Evolutionary conservation across 2,113 vertebrate genomes (phyloP).

Genomic region (Mystacornis crossleyi): DNA sequence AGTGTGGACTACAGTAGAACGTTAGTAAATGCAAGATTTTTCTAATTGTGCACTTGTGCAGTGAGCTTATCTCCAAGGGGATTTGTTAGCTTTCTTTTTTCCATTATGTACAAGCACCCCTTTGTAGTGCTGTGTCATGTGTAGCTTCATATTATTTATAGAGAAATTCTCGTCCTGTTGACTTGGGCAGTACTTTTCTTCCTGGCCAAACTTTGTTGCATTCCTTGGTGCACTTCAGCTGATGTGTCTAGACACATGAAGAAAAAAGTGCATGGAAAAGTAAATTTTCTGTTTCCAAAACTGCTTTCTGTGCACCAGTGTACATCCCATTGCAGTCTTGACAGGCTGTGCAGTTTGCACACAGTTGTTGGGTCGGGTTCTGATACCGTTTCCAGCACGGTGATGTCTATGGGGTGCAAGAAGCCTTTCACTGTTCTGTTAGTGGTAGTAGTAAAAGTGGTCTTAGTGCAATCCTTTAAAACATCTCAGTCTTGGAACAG

Average conservation of each 20-base stretch:
- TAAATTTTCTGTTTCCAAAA: background rate
- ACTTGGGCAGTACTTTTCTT: background rate
- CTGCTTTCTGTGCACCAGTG: background rate
- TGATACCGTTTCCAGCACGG: background rate
- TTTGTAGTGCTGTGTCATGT: background rate
- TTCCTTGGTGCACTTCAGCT: background rate
- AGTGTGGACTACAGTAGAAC: background rate
- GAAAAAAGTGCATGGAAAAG: background rate
- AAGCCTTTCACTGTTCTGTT: background rate
- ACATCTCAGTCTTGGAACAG: background rate
- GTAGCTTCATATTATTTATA: background rate
- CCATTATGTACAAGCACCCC: background rate
- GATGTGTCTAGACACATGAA: background rate
- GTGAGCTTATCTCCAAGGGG: background rate
- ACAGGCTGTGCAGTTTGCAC: background rate
- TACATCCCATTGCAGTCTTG: background rate
- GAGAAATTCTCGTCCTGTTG: background rate
- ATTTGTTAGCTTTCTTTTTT: background rate
- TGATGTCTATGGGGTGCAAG: background rate
- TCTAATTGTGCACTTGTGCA: background rate
- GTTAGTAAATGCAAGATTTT: background rate
- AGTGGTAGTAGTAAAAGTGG: rapidly evolving
- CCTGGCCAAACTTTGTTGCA: background rate
- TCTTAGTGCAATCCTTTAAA: background rate
- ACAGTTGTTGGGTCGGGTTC: background rate